phyloP scores from a whole-genome alignment of 2,797 vertebrate genomes.

The Myripristis murdjan region DNA sequence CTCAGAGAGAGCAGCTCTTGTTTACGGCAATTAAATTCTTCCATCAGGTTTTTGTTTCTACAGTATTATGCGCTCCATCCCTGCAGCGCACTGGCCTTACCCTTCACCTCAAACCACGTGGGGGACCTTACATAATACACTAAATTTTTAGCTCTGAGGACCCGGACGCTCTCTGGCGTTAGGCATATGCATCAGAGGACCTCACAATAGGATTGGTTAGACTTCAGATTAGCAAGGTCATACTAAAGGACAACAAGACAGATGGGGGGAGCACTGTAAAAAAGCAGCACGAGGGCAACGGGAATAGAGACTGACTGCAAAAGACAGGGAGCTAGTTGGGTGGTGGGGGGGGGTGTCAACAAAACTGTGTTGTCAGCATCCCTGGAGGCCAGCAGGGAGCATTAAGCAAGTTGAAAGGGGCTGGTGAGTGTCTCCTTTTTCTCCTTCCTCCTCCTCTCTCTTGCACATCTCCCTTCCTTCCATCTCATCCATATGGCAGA shows the following conservation, averaged over 20 bases:
- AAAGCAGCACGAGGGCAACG: constrained; percentile 60
- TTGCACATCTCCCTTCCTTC: constrained; percentile 62
- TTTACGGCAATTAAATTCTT: constrained; percentile 34
- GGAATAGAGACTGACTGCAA: constrained; percentile 65
- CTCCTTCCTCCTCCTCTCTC: constrained; percentile 53
- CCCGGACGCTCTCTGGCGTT: constrained; percentile 22
- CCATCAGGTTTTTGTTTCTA: constrained; percentile 36
- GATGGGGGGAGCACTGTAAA: constrained; percentile 38
- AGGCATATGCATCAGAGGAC: constrained; percentile 59
- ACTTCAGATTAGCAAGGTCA: constrained; percentile 69
- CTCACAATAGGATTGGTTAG: constrained; percentile 37
- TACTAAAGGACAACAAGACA: constrained; percentile 52
- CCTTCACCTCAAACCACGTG: constrained; percentile 43
- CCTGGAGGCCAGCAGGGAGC: constrained; percentile 69
- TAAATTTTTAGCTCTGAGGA: constrained; percentile 27
- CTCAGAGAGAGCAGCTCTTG: constrained; percentile 34
- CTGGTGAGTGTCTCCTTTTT: constrained; percentile 65
- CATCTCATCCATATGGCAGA: constrained; percentile 76
- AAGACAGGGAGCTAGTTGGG: constrained; percentile 58
- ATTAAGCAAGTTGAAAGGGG: constrained; percentile 76
- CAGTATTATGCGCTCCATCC: constrained; percentile 2
- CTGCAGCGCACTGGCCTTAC: constrained; percentile 31
- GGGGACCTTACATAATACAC: constrained; percentile 37
- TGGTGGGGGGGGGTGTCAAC: constrained; percentile 75
- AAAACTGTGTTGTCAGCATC: constrained; percentile 81